Conservation (phyloP, 2,888 invertebrate genomes). For the Diarsia brunnea region DNA sequence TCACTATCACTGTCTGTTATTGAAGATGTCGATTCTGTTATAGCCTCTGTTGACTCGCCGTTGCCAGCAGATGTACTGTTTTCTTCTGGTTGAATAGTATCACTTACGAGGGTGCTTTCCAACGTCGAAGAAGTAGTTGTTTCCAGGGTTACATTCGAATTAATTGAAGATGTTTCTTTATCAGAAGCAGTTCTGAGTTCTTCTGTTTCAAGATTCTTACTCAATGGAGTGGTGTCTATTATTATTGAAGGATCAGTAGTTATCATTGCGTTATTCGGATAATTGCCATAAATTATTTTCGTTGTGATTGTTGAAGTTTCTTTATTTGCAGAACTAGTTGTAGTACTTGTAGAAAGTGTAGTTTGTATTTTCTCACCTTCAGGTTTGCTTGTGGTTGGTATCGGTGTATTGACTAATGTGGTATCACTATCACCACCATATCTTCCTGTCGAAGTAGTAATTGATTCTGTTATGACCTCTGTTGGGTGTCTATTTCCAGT, state of each 20-base stretch:
- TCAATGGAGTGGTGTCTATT: neutral
- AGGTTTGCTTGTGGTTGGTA: neutral
- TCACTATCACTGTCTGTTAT: neutral
- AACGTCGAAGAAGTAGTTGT: neutral
- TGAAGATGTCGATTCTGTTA: neutral
- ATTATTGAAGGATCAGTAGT: neutral
- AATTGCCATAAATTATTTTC: neutral
- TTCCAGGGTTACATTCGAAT: neutral
- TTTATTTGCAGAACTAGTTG: neutral
- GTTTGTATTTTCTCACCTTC: constrained; percentile 3
- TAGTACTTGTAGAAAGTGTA: neutral
- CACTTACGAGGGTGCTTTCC: neutral
- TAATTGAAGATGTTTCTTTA: neutral
- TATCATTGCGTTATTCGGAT: constrained; percentile 3
- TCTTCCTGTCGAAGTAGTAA: neutral
- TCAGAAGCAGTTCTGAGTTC: neutral
- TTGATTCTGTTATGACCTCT: neutral
- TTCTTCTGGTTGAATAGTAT: neutral
- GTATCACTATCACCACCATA: neutral
- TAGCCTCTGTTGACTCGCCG: neutral
- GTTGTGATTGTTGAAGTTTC: neutral
- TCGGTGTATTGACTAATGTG: constrained; percentile 3
- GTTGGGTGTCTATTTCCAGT: neutral
- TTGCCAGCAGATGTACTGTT: neutral
- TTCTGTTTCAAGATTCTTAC: neutral